Evolutionary conservation across 2,797 vertebrate genomes (phyloP), one percentile per base, ranked within the genome.

Genomic region (Valencia hispanica): DNA sequence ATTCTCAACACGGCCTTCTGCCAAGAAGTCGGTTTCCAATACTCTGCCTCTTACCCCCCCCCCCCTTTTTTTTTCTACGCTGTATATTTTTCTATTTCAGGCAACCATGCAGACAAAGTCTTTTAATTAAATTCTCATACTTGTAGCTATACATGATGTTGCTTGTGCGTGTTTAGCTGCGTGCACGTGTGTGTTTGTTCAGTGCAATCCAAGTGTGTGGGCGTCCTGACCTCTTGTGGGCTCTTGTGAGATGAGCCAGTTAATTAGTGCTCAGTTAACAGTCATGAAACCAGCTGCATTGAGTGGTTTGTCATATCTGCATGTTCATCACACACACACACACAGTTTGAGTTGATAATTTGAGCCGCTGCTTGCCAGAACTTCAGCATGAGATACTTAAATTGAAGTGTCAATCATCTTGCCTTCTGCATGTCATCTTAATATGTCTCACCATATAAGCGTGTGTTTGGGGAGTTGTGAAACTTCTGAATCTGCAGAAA

Each of bases 231-330:
- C 83, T 79, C 79, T 81, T 47, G 77, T 76, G 80, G 72, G 69
- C 82, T 68, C 65, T 68, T 81, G 78, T 77, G 79, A 85, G 82
- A 89, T 89, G 84, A 88, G 82, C 79, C 55, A 32, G 84, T 84
- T 89, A 91, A 88, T 90, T 88, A 87, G 75, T 78, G 81, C 25
- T 32, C n/a, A 68, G 79, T 84, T 80, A 78, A 82, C 59, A 75
- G 75, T 74, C 79, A 41, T 74, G 78, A 81, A 82, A 86, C 80
- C 84, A 79, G 74, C 86, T 82, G 66, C 59, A 83, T 79, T 70
- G 61, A 73, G 69, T 59, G 68, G 82, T 78, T 77, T 84, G 82
- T 87, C 80, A 86, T 72, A 86, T 81, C 74, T 79, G 82, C 55
- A 20, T 17, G 22, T 43, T 66, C 70, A 79, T 65, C 59, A 22